Evolutionary conservation across 2,797 vertebrate genomes (phyloP).

Genomic region (Gouania willdenowi): DNA sequence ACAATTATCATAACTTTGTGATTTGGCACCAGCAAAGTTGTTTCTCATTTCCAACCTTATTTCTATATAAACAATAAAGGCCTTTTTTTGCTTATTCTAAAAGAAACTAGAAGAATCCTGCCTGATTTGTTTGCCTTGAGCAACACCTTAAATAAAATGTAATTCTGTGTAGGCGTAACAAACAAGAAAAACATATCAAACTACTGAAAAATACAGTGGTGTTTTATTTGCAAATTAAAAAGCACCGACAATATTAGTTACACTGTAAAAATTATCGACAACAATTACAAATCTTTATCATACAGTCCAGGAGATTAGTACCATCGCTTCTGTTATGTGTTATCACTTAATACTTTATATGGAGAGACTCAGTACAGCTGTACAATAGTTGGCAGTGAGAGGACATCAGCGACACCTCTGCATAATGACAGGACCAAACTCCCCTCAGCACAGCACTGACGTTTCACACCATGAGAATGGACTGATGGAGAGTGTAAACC

Average conservation of each 20-base stretch:
- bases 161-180: neutral
- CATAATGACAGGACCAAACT: slow-evolving; percentile 38
- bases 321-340: slow-evolving; percentile 77
- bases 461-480: slow-evolving; percentile 60
- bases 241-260: slow-evolving; percentile 87
- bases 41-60: too few relatives aligned
- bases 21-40: too few relatives aligned
- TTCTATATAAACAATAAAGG: too few relatives aligned
- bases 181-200: slow-evolving; percentile 1
- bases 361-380: slow-evolving; percentile 73
- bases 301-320: slow-evolving; percentile 85
- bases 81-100: neutral
- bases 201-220: slow-evolving; percentile 84
- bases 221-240: slow-evolving; percentile 89
- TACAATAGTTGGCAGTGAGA: slow-evolving; percentile 80
- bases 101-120: too few relatives aligned
- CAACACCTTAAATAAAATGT: neutral
- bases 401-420: slow-evolving; percentile 49
- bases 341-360: slow-evolving; percentile 78
- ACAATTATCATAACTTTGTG: too few relatives aligned
- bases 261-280: slow-evolving; percentile 88
- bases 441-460: slow-evolving; percentile 60
- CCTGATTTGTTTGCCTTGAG: too few relatives aligned
- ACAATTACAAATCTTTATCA: slow-evolving; percentile 84
- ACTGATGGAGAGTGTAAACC: slow-evolving; percentile 53